Evolutionary conservation across 2,113 vertebrate genomes (phyloP).

Genomic region (Crypturellus undulatus): DNA sequence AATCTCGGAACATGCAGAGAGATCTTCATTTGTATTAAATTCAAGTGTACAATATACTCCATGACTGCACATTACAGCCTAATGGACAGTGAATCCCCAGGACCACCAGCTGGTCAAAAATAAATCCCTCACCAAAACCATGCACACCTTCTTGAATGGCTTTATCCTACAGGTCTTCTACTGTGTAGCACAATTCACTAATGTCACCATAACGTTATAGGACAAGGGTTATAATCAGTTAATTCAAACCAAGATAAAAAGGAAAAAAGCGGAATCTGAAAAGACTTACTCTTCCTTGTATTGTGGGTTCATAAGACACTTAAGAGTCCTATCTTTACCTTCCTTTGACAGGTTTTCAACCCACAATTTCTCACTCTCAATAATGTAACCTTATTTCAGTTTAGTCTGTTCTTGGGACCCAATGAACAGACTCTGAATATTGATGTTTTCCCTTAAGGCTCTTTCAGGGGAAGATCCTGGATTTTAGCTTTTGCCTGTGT

Average conservation of each 20-base stretch:
- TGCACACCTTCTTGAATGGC: not conserved
- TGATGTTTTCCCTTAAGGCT: not conserved
- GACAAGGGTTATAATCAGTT: not conserved
- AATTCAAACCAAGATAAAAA: not conserved
- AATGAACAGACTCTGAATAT: not conserved
- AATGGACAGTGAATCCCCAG: not conserved
- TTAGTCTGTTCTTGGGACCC: not conserved
- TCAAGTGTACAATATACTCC: accelerated
- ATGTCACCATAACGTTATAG: not conserved
- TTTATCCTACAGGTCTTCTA: not conserved
- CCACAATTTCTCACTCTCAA: not conserved
- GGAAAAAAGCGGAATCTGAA: not conserved
- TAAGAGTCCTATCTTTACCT: not conserved
- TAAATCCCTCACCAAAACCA: not conserved
- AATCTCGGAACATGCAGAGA: not conserved
- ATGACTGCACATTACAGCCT: not conserved
- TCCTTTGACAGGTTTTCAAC: not conserved
- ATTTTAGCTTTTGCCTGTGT: not conserved
- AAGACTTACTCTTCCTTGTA: not conserved
- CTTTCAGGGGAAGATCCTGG: not conserved
- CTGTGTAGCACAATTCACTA: not conserved
- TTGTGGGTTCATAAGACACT: not conserved
- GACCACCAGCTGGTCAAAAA: not conserved
- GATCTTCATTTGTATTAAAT: not conserved
- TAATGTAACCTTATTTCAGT: not conserved